These are phyloP conservation scores for Chionodraco myersi DNA, from an alignment of 2,113 vertebrate genomes.

Conservation along the genomic window DNA sequence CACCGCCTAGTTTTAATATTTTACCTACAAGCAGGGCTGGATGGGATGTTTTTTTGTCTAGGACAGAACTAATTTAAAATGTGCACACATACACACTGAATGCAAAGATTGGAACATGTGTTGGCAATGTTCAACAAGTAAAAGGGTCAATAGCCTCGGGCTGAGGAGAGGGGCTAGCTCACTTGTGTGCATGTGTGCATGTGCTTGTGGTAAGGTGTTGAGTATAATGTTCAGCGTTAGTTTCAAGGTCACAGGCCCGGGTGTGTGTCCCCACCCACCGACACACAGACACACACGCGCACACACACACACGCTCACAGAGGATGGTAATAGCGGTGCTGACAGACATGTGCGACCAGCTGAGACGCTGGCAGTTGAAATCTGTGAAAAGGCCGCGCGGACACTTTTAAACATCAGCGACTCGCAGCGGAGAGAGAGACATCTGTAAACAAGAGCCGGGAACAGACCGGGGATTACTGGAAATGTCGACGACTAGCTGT, in stretches of 20 bases:
- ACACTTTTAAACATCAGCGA: slow-evolving; percentile 74
- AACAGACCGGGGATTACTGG: slow-evolving; percentile 66
- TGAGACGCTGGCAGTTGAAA: slow-evolving; percentile 81
- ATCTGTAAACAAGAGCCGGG: slow-evolving; percentile 74
- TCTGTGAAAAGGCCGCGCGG: slow-evolving; percentile 72
- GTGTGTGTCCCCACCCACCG: slow-evolving; percentile 64
- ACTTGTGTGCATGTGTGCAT: slow-evolving; percentile 54
- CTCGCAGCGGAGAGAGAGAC: slow-evolving; percentile 68
- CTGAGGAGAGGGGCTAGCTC: slow-evolving; percentile 61
- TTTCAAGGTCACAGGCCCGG: slow-evolving; percentile 89
- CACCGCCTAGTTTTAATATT: not conserved
- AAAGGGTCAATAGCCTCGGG: slow-evolving; percentile 52
- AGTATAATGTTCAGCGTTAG: slow-evolving; percentile 85
- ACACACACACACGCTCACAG: slow-evolving; percentile 40
- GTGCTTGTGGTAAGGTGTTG: slow-evolving; percentile 72
- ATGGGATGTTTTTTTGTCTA: not conserved
- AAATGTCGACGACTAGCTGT: slow-evolving; percentile 49
- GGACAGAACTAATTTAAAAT: not conserved
- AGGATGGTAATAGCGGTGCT: slow-evolving; percentile 95
- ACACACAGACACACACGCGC: slow-evolving; percentile 29
- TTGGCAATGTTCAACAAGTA: slow-evolving; percentile 36
- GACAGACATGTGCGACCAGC: slow-evolving; percentile 96
- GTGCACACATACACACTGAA: not conserved
- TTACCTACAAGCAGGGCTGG: not conserved
- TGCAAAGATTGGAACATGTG: slow-evolving; percentile 29